Evolutionary conservation across 2,113 vertebrate genomes (phyloP).

Genomic region (Bufo bufo): DNA sequence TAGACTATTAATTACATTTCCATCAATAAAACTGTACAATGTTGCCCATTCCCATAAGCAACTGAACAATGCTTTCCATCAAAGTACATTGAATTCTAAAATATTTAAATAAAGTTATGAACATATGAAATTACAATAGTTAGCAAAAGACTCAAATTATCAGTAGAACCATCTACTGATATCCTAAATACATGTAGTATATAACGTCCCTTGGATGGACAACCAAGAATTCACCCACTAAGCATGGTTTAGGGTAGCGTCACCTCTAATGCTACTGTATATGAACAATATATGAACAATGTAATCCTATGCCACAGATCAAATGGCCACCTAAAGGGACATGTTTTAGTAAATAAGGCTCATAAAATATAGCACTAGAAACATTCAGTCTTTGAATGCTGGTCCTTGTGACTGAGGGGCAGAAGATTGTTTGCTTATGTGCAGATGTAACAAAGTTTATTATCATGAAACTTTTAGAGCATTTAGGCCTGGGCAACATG

Average conservation of each 20-base stretch:
- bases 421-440: background rate
- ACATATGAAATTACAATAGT: conserved; percentile 7
- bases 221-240: background rate
- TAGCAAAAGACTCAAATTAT: background rate
- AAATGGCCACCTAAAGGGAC: background rate
- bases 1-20: conserved; percentile 61
- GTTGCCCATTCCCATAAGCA: conserved; percentile 1
- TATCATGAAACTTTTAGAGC: too few relatives aligned
- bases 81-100: conserved; percentile 11
- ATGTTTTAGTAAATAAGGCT: background rate
- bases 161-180: background rate
- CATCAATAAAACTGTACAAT: conserved; percentile 58
- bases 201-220: background rate
- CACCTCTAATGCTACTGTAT: background rate
- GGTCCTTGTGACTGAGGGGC: background rate
- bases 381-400: background rate
- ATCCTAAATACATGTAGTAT: background rate
- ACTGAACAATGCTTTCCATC: background rate
- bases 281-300: background rate
- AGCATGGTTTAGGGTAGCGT: background rate
- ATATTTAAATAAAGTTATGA: conserved; percentile 17
- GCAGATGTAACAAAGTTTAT: too few relatives aligned
- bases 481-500: too few relatives aligned
- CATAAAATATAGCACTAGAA: background rate
- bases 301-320: background rate